Base-by-base conservation (phyloP, 2,797 vertebrate species). In the Arrhamphus sclerolepis region DNA sequence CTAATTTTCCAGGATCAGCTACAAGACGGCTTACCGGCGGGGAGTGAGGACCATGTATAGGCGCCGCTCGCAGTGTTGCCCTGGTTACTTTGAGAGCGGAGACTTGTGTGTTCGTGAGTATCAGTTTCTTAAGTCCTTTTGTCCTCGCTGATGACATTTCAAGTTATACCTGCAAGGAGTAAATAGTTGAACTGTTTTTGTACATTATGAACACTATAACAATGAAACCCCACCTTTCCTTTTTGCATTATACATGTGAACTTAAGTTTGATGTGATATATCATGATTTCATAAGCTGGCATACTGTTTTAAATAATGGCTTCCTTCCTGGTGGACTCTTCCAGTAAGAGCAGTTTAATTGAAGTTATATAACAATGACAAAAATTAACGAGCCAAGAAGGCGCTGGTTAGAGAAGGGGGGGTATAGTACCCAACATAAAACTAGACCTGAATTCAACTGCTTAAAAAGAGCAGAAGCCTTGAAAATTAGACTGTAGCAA, bases 21-120 rank as follows among this genome's bases (percentile, higher is more conserved):
- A 98, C 86, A 98, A 98, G 89, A 98, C 96, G 0, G 96, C 96
- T 0, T 99, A 98, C 79, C 94, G 97, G 66, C 92, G 96, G 21
- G 96, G 96, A 62, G 93, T 98, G 4, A 91, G 97, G 74, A 99
- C 97, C 20, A 98, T 98, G 96, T 98, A 99, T 84, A 92, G 97
- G 8, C 93, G 96, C 11, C 93, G 97, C 76, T 98, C 97, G 0
- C 97, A 99, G 85, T 99, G 97, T 93, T 99, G 96, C 83, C 97
- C 97, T 0, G 97, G 97, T 82, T 98, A 98, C 90, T 98, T 97
- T 6, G 96, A 98, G 89, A 98, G 93, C 0, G 95, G 93, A 79
- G 94, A 98, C 90, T 92, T 97, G 89, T 99, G 97, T 89, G 95
- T 97, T 56, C 96, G 97, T 99, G 71, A 94, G 93, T 93, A 70